Conservation (phyloP, 2,113 vertebrate genomes). For the Sylvia atricapilla region DNA sequence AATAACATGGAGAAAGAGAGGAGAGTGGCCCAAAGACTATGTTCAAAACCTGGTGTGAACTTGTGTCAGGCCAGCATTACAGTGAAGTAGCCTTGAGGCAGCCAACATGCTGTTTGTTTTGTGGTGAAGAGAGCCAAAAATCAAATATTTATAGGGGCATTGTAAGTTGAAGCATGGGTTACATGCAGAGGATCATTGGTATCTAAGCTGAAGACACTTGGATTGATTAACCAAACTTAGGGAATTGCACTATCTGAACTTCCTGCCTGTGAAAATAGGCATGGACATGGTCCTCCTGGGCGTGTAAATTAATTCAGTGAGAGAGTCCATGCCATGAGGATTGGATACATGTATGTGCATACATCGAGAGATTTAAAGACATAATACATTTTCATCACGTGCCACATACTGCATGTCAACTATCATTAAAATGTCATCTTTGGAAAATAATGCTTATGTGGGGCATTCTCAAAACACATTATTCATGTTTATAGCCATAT, state of each 20-base stretch:
- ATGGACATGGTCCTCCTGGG: neutral
- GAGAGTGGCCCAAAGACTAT: neutral
- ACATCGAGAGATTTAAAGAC: neutral
- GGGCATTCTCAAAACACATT: conserved; percentile 2
- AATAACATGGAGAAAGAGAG: neutral
- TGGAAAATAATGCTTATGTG: neutral
- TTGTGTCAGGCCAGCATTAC: neutral
- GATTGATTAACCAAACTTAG: neutral
- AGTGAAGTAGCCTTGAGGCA: neutral
- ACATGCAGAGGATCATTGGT: neutral
- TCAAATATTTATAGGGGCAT: neutral
- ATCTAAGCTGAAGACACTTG: neutral
- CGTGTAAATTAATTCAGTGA: neutral
- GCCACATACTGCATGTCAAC: neutral
- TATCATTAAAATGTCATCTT: conserved; percentile 14
- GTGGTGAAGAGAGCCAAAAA: neutral
- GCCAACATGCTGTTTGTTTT: neutral
- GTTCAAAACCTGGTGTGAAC: neutral
- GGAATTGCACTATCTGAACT: neutral
- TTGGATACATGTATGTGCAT: neutral
- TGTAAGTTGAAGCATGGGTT: neutral
- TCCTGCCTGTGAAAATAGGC: neutral
- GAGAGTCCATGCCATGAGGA: neutral
- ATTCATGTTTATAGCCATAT: neutral
- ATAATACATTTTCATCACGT: neutral